Conservation (phyloP, 2,113 vertebrate species). For the Cyprinus carpio region DNA sequence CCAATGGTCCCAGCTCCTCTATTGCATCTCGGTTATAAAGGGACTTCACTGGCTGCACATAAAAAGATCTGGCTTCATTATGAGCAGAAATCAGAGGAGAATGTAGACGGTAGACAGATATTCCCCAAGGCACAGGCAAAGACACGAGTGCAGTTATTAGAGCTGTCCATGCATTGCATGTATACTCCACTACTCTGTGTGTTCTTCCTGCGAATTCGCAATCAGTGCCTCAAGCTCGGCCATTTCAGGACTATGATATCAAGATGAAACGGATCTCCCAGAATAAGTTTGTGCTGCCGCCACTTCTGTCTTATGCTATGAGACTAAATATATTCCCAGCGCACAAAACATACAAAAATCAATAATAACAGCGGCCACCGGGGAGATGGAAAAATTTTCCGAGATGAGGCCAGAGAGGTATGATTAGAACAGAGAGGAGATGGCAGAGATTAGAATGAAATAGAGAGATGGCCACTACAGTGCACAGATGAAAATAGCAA, state of each 20-base stretch:
- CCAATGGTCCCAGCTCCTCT: not conserved
- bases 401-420: constrained; percentile 19
- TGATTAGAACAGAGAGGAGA: constrained; percentile 38
- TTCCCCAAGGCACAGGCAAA: not conserved
- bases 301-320: constrained; percentile 19
- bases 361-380: constrained; percentile 19
- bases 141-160: constrained; percentile 21
- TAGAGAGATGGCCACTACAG: not conserved
- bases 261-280: constrained; percentile 37
- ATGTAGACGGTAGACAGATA: not conserved
- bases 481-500: constrained; percentile 6
- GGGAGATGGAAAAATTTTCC: constrained; percentile 13
- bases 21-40: constrained; percentile 40
- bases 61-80: constrained; percentile 40
- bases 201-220: constrained; percentile 5
- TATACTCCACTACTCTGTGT: not conserved
- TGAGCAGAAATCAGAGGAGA: constrained; percentile 40
- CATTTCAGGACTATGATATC: constrained; percentile 17
- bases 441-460: constrained; percentile 29
- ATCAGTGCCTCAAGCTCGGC: not conserved
- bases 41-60: constrained; percentile 35
- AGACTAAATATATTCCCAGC: constrained; percentile 18
- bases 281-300: constrained; percentile 11
- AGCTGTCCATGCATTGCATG: not conserved
- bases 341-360: constrained; percentile 45